These are phyloP conservation scores for Formica selysi DNA, from an alignment of 1,140 invertebrate genomes.

Conservation along the genomic window DNA sequence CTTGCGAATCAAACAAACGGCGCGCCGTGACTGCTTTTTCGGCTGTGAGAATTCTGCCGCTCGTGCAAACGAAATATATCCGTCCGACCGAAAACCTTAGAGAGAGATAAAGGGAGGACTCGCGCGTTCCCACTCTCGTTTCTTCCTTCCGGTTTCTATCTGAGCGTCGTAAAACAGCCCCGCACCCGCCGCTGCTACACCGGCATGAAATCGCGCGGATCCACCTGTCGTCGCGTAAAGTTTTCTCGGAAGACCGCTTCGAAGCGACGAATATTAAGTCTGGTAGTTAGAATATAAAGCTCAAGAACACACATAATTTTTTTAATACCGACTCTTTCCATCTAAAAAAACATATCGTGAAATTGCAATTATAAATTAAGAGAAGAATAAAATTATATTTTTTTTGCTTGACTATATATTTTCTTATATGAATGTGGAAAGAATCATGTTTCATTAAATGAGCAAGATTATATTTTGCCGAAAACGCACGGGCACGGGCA, in stretches of 20 bases:
- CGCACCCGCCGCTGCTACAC: not conserved
- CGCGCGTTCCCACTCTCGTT: not conserved
- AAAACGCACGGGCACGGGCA: not conserved
- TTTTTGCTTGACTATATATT: not conserved
- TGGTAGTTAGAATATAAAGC: slow-evolving; percentile 16
- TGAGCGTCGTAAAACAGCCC: slow-evolving; percentile 40
- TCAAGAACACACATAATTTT: slow-evolving; percentile 18
- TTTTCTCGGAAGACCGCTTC: slow-evolving; percentile 45
- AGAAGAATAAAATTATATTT: slow-evolving; percentile 1
- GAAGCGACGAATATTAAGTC: slow-evolving; percentile 20
- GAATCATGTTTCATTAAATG: slow-evolving; percentile 38
- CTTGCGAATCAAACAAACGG: slow-evolving; percentile 67
- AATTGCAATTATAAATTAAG: slow-evolving; percentile 16
- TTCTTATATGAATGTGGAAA: slow-evolving; percentile 27
- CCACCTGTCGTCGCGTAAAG: slow-evolving; percentile 56
- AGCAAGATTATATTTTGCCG: not conserved
- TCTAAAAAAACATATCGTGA: not conserved
- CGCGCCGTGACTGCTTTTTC: slow-evolving; percentile 31
- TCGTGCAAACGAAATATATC: slow-evolving; percentile 60
- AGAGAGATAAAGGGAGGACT: not conserved
- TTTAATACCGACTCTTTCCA: slow-evolving; percentile 4
- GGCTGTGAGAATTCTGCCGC: slow-evolving; percentile 63
- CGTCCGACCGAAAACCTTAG: not conserved
- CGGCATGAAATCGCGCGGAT: slow-evolving; percentile 54
- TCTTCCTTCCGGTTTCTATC: slow-evolving; percentile 54